phyloP scores from a whole-genome alignment of 2,888 invertebrate genomes.

The Limnephilus lunatus region DNA sequence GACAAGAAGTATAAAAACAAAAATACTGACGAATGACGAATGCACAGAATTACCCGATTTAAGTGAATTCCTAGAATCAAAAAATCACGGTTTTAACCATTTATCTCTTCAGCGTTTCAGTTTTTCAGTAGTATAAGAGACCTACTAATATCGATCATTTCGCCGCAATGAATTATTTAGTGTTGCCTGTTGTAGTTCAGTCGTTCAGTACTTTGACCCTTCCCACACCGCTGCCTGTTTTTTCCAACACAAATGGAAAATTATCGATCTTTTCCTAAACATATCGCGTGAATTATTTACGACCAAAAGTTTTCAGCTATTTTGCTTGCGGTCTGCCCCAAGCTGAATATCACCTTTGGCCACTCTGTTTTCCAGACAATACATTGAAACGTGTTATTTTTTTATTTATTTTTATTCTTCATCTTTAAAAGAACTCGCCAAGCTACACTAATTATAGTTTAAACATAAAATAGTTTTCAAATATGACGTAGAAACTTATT shows the following conservation, averaged over 20 bases:
- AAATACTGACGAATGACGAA: too few species aligned
- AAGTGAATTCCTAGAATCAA: too few species aligned
- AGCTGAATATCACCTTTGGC: not conserved
- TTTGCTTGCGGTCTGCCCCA: not conserved
- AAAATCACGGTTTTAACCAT: not conserved
- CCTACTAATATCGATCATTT: conserved; percentile 2
- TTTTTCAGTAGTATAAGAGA: too few species aligned
- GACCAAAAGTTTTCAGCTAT: conserved; percentile 1
- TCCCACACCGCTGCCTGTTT: not conserved
- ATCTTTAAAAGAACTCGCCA: too few species aligned
- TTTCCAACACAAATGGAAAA: conserved; percentile 44
- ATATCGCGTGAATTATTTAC: conserved; percentile 46
- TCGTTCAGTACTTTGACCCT: conserved; percentile 51
- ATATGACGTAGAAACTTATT: too few species aligned
- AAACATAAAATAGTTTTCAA: too few species aligned
- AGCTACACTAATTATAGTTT: too few species aligned
- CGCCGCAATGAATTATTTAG: conserved; percentile 49
- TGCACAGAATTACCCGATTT: too few species aligned
- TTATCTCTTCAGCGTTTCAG: not conserved
- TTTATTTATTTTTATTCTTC: too few species aligned
- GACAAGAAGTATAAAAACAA: too few species aligned
- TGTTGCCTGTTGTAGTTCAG: conserved; percentile 28
- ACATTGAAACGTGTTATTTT: not conserved
- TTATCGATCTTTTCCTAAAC: conserved; percentile 47
- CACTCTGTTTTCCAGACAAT: not conserved